Conservation (phyloP, 2,888 invertebrate species). For the Blastobasis adustella region DNA sequence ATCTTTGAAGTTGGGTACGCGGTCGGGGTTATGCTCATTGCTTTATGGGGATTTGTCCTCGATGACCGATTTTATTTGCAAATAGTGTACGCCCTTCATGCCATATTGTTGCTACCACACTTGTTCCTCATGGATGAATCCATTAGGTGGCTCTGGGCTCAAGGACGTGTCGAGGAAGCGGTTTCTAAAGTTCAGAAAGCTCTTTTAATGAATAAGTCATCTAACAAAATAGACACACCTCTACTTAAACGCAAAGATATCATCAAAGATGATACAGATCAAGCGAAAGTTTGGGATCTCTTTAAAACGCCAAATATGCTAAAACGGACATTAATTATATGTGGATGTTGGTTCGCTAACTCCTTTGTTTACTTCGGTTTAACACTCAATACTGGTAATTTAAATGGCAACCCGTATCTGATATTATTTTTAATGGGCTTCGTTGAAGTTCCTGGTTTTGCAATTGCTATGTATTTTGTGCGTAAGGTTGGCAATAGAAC, state of each 20-base stretch:
- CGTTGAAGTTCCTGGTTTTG: constrained; percentile 87
- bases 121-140: constrained; percentile 93
- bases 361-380: constrained; percentile 90
- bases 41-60: constrained; percentile 87
- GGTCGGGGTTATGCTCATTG: constrained; percentile 86
- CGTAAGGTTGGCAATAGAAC: constrained; percentile 85
- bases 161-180: constrained; percentile 84
- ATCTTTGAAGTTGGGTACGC: constrained; percentile 88
- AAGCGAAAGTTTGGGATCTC: constrained; percentile 74
- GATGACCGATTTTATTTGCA: constrained; percentile 84
- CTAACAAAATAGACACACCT: constrained; percentile 77
- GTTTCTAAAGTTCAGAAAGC: constrained; percentile 84
- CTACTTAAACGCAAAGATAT: constrained; percentile 65
- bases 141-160: constrained; percentile 91
- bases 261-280: constrained; percentile 9
- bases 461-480: constrained; percentile 82
- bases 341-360: constrained; percentile 92
- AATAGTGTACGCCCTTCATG: constrained; percentile 85
- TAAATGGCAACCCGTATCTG: constrained; percentile 87
- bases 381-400: constrained; percentile 84
- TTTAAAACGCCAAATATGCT: constrained; percentile 86
- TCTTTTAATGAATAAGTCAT: constrained; percentile 79
- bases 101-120: constrained; percentile 82
- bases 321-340: constrained; percentile 85
- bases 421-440: constrained; percentile 85